Evolutionary conservation across 2,113 vertebrate genomes (phyloP), one percentile per base, ranked within the genome.

Genomic region (Petrocephalus zakoni): DNA sequence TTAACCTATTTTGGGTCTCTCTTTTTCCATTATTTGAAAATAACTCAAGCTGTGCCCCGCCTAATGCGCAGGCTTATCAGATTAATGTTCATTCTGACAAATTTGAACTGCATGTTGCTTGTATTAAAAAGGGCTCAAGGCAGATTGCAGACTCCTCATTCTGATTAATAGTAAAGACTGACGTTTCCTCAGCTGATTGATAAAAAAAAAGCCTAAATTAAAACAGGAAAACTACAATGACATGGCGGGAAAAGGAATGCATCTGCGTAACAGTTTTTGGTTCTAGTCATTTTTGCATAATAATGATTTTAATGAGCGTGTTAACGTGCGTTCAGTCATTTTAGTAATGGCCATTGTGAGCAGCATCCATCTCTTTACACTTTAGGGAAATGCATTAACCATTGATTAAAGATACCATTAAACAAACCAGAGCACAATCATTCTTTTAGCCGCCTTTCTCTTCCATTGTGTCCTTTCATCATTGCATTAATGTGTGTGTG

Each of bases 401-500:
- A 25, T 85, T 85, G 46, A 85, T 85, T 51, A 85, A 78, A 78
- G 29, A 78, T 42, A 78, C 72, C 72, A 78, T 78, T 78, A 78
- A 78, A 78, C 34, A 42, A 85, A 85, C 82, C 46, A 85, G n/a
- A 52, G 17, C 22, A 13, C 22, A 52, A 47, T 47, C 82, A 52
- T 85, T 85, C 22, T 85, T 52, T 85, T 51, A 51, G 82, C 10
- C 46, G n/a, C 47, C 22, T 51, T 52, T n/a, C 49, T 25, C 13
- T 85, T 85, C 49, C 49, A 78, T 42, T 42, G 72, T 78, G 22
- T 85, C 5, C 49, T 52, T 25, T 85, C 82, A 51, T 85, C 82
- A 51, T 49, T 15, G 47, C 49, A 52, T 85, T 85, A 85, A 85
- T 85, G 52, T 52, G 47, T 85, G 42, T 4, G n/a, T 51, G 49